A percentile compares a stretch with the other conserved stretches of the same genome.
phyloP scores from a whole-genome alignment of 2,888 invertebrate species.

The Amiota mariae region DNA sequence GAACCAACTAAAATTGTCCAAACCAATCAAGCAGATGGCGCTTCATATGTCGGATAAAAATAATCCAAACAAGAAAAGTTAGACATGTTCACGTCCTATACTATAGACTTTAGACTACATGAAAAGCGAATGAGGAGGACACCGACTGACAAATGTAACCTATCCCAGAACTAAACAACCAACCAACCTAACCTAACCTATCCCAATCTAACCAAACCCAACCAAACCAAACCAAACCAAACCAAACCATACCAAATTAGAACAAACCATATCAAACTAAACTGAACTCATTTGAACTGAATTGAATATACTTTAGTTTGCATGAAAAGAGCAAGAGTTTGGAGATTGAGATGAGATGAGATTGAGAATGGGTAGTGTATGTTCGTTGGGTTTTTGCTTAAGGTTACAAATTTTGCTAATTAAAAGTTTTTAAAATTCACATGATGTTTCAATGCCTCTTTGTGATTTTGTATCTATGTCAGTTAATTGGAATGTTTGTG shows the following conservation, averaged over 20 bases:
- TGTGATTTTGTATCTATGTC: background rate
- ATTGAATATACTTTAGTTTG: background rate
- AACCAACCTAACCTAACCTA: no score
- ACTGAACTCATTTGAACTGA: background rate
- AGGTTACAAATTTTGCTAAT: constrained; percentile 30
- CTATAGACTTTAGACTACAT: no score
- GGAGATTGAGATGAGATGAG: no score
- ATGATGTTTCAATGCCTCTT: constrained; percentile 1
- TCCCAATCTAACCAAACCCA: no score
- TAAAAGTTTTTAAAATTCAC: constrained; percentile 31
- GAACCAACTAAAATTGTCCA: constrained; percentile 20
- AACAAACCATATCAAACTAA: background rate
- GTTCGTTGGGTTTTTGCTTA: constrained; percentile 13
- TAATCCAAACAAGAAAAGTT: constrained; percentile 27
- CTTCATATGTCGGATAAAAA: constrained; percentile 27
- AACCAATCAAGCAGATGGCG: constrained; percentile 29
- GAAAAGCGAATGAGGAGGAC: no score
- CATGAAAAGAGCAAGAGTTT: background rate
- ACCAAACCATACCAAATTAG: background rate
- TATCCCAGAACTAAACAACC: no score
- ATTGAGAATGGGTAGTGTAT: no score
- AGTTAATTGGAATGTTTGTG: background rate
- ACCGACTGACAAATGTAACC: no score
- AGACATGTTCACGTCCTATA: constrained; percentile 19
- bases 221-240: background rate